Conservation (phyloP, 2,113 vertebrate species). For the Neogobius melanostomus region DNA sequence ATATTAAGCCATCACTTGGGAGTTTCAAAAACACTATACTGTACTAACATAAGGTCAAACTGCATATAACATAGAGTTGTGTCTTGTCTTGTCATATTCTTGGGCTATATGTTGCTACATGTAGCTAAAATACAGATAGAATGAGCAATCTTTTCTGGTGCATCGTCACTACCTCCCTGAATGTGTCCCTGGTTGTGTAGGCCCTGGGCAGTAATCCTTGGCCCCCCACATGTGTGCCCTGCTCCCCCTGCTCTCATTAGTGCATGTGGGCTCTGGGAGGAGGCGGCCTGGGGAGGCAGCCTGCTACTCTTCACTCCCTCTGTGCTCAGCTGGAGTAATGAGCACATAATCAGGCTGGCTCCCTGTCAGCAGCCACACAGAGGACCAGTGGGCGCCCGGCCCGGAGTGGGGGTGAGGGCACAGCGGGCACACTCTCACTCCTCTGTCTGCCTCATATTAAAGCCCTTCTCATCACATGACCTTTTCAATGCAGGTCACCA, state of each 20-base stretch:
- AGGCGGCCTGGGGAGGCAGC: constrained; percentile 70
- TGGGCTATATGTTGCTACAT: not conserved
- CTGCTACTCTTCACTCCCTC: constrained; percentile 61
- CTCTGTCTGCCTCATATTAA: constrained; percentile 27
- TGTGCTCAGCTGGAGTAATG: constrained; percentile 69
- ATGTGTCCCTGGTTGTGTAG: constrained; percentile 60
- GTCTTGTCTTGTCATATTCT: not conserved
- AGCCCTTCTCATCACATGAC: constrained; percentile 47
- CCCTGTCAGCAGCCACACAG: constrained; percentile 69
- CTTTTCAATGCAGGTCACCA: constrained; percentile 41
- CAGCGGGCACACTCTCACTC: constrained; percentile 49
- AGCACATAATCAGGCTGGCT: constrained; percentile 78
- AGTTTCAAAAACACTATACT: not conserved
- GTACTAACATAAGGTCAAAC: not conserved
- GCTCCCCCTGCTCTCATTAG: constrained; percentile 78
- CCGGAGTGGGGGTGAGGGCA: constrained; percentile 58
- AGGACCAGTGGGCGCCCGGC: constrained; percentile 69
- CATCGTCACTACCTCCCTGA: constrained; percentile 45
- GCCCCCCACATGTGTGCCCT: constrained; percentile 64
- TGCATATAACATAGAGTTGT: not conserved
- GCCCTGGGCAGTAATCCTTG: constrained; percentile 73
- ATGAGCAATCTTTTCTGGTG: constrained; percentile 40
- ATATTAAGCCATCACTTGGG: constrained; percentile 1
- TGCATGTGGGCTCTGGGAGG: constrained; percentile 64
- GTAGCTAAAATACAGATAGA: not conserved